Evolutionary conservation across 2,888 invertebrate genomes (phyloP), one percentile per base, ranked within the genome.

Genomic region (Achlya flavicornis): DNA sequence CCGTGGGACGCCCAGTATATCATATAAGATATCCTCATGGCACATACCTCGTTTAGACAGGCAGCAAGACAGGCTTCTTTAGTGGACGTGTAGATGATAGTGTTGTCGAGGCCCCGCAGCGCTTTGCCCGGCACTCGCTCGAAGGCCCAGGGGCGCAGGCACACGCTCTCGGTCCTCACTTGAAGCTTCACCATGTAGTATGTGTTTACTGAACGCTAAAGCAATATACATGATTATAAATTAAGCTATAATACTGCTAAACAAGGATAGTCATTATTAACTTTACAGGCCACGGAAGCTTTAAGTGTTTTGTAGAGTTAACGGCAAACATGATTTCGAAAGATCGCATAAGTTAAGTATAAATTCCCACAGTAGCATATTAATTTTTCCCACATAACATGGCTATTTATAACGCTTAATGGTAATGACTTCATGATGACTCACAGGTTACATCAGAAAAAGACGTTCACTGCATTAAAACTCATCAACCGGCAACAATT

Each of bases 101-200:
- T 97, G 83, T 98, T 98, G 94, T 98, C 98, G 78, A 98, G 94
- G 0, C 98, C 98, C 53, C 98, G 95, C 66, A 98, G 96, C 91
- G 98, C 97, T 90, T 98, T 98, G 88, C 98, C 98, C 4, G 98
- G 98, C 57, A 98, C 97, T 60, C 98, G 94, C 89, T 98, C 98
- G 89, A 98, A 98, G 57, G 98, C 95, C 98, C 98, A 98, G 46
- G 98, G 98, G 69, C 98, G 95, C 74, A 97, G 94, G 85, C 98
- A 98, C 6, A 98, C 97, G 86, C 98, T 98, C 86, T 98, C 98
- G 74, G 98, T 97, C 87, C 98, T 94, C 78, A 98, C 95, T 92
- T 97, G 97, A 79, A 98, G 94, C 91, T 98, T 98, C 81, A 98
- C 97, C 98, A 98, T 98, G 94, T 98, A 98, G 90, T 98, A 98